Conservation (phyloP, 2,888 invertebrate species). For the Latheticus oryzae region DNA sequence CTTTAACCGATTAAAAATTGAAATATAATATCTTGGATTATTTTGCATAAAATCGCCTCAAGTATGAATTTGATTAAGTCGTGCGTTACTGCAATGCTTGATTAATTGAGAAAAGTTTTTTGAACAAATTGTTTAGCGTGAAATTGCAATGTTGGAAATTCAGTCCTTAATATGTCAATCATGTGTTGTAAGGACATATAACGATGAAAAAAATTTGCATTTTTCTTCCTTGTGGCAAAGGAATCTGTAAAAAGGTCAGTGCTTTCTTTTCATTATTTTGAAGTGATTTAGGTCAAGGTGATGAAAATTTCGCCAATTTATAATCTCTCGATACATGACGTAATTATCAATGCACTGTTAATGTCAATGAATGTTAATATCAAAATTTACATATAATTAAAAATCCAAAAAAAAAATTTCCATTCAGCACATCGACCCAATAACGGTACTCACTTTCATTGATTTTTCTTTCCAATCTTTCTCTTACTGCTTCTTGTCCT, state of each 20-base stretch:
- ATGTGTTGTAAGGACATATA: constrained; percentile 3
- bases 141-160: constrained; percentile 17
- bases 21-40: no score
- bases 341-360: constrained; percentile 15
- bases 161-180: constrained; percentile 6
- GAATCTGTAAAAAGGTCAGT: constrained; percentile 9
- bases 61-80: constrained; percentile 1
- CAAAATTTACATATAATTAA: constrained; percentile 9
- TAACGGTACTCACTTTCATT: constrained; percentile 52
- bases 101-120: no score
- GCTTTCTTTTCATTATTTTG: constrained; percentile 7
- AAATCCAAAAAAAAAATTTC: not conserved
- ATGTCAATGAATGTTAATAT: constrained; percentile 13
- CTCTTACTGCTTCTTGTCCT: constrained; percentile 46
- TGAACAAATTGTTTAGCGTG: no score
- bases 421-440: constrained; percentile 1
- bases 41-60: no score
- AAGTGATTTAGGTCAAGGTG: constrained; percentile 13
- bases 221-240: constrained; percentile 1
- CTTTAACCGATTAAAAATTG: no score
- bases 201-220: constrained; percentile 3
- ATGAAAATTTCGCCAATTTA: constrained; percentile 16
- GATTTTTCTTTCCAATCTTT: constrained; percentile 43
- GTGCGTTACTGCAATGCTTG: not conserved
- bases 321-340: constrained; percentile 1